Percentiles rank a stretch among this genome's conserved stretches.
Evolutionary conservation across 2,888 invertebrate genomes (phyloP).

Genomic region (Amiota communis): DNA sequence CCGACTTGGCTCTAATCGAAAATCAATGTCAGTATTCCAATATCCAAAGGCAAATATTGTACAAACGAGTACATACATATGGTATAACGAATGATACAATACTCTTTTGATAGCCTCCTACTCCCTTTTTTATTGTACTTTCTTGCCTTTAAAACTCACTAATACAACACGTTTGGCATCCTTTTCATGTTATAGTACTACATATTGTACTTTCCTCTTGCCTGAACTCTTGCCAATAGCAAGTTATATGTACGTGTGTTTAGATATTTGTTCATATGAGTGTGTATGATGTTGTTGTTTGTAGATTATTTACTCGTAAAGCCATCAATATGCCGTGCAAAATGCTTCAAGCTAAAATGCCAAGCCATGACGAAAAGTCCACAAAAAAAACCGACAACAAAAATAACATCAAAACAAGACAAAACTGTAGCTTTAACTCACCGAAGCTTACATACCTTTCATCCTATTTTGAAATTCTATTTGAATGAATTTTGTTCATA

Average conservation of each 20-base stretch:
- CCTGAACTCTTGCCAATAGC: no score
- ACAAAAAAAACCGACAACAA: not conserved
- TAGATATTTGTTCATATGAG: not conserved
- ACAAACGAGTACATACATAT: not conserved
- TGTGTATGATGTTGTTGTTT: constrained; percentile 50
- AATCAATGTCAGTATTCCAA: constrained; percentile 55
- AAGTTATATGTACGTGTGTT: no score
- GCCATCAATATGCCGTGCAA: constrained; percentile 57
- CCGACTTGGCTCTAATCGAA: constrained; percentile 56
- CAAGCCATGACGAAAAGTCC: not conserved
- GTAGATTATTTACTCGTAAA: constrained; percentile 65
- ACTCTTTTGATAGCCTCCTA: not conserved
- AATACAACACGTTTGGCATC: constrained; percentile 17
- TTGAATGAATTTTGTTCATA: no score
- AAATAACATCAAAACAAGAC: not conserved
- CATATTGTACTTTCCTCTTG: not conserved
- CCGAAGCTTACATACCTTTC: not conserved
- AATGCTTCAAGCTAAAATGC: constrained; percentile 24
- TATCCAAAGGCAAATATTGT: not conserved
- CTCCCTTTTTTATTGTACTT: no score
- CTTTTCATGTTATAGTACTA: not conserved
- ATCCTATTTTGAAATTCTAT: no score
- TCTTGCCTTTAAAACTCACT: not conserved
- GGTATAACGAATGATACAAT: not conserved
- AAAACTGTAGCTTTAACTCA: not conserved